Base-by-base conservation (phyloP, 92 coral and sea anemone species). In the Epizoanthus stellaris region DNA sequence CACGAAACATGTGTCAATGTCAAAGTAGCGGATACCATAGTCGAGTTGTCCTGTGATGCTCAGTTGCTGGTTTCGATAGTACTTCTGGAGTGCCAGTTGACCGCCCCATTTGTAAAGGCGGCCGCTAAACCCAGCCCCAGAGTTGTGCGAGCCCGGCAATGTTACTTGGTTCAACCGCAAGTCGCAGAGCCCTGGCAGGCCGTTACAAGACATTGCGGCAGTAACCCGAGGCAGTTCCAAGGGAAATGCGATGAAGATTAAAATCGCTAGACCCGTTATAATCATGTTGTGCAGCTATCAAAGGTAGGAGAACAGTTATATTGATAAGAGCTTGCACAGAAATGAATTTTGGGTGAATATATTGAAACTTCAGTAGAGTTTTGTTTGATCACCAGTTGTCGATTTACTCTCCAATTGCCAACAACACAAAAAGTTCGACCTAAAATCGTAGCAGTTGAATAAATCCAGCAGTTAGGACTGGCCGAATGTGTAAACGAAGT, bases 91-190 rank as follows among this genome's bases (percentile, higher is more conserved):
- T 9, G 92, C 94, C 14, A 65, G 79, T 2, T 71, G 13, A 3
- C 83, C 83, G 15, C 60, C 47, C 83, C 83, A 88, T 23, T 85
- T 86, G 70, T 84, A 70, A 40, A 91, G 86, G 19, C 25, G 23
- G 61, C 94, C 94, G 69, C 85, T 89, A 68, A 91, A 91, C 16
- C 94, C 94, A 0, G 94, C 77, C 70, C 88, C 91, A 2, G 92
- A 86, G 67, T 91, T 91, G 82, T 91, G 94, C 20, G 81, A 88
- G 2, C 92, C 94, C 30, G 94, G 89, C 49, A 88, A 91, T 8
- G 94, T 91, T 5, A 70, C 87, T 57, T 91, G 87, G 66, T 85
- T 36, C 4, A 91, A 61, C 21, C 57, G 65, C n/a, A 91, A 72
- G 60, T 73, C 85, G 34, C 94, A 91, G 30, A 91, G 89, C 42